Base-by-base conservation (phyloP, 2,113 vertebrate species). In the Tenrec ecaudatus region DNA sequence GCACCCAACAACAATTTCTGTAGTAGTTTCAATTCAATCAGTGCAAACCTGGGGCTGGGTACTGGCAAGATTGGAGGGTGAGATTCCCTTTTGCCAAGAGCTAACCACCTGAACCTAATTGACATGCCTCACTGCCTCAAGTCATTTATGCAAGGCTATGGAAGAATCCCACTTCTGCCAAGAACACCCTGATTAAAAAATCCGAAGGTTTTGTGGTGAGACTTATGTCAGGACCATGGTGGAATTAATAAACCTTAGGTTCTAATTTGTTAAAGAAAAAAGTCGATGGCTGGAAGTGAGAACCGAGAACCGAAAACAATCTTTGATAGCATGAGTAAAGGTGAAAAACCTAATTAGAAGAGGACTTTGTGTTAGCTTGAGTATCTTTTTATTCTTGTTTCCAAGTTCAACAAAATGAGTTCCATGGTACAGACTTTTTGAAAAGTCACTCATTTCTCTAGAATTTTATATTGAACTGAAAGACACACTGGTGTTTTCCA, bases 131-230 rank as follows among this genome's bases (percentile, higher is more conserved):
- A 8, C 31, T 33, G 86, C 86, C 82, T 82, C 47, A 4, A 83
- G 57, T 73, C 62, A 66, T 33, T 88, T 60, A 71, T 60, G 31
- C 80, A 10, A 47, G 17, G 23, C 14, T 29, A 31, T 53, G 92
- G 78, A 94, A 71, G 78, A 88, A 85, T 16, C 20, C 47, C 36
- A 76, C 0, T 3, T 7, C 66, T 76, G 53, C 47, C 36, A 58
- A 92, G 36, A 88, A 81, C 33, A 47, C 23, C n/a, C 53, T 82
- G 71, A 94, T 94, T 92, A 91, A 95, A 95, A 88, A 91, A 73
- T 73, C 77, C 84, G 82, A 80, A 23, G 1, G 62, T 89, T 94
- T 47, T 62, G n/a, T 3, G 36, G 89, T 73, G 87, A 87, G 91
- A 81, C 77, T 76, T 66, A 6, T 89, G 87, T 92, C 89, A 87